Evolutionary conservation across 2,888 invertebrate genomes (phyloP).

Genomic region (Arrhopalites spinosus): DNA sequence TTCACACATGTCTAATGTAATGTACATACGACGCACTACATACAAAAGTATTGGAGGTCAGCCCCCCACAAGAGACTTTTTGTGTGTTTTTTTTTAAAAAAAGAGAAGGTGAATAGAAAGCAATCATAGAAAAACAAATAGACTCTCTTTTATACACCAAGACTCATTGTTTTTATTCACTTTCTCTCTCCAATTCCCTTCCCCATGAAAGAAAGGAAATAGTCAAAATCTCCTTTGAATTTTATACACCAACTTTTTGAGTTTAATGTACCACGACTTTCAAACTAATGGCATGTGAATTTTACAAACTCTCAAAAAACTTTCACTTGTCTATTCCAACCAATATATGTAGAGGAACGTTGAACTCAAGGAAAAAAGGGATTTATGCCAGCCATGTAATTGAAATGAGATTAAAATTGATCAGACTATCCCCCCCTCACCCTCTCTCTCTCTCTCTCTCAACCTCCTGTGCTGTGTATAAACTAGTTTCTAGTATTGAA

Average conservation of each 20-base stretch:
- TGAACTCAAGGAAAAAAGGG: no score
- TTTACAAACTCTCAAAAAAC: no score
- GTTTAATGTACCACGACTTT: no score
- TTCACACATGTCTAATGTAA: background rate
- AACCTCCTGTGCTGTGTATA: no score
- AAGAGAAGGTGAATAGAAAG: background rate
- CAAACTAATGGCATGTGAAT: no score
- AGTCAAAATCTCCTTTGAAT: no score
- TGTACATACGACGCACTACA: background rate
- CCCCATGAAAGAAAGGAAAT: background rate
- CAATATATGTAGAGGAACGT: no score
- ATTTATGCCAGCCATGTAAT: background rate
- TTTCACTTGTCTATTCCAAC: no score
- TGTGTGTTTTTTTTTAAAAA: no score
- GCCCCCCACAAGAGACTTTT: background rate
- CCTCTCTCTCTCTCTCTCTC: background rate
- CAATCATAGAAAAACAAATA: background rate
- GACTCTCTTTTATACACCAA: background rate
- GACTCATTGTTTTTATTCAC: conserved; percentile 2
- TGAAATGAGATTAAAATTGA: conserved; percentile 1
- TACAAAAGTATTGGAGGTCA: background rate
- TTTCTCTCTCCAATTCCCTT: background rate
- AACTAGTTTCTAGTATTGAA: no score
- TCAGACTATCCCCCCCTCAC: background rate
- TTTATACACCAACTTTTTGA: no score